These are phyloP conservation scores for Prinia subflava DNA, from an alignment of 2,113 vertebrate genomes.

Conservation along the genomic window DNA sequence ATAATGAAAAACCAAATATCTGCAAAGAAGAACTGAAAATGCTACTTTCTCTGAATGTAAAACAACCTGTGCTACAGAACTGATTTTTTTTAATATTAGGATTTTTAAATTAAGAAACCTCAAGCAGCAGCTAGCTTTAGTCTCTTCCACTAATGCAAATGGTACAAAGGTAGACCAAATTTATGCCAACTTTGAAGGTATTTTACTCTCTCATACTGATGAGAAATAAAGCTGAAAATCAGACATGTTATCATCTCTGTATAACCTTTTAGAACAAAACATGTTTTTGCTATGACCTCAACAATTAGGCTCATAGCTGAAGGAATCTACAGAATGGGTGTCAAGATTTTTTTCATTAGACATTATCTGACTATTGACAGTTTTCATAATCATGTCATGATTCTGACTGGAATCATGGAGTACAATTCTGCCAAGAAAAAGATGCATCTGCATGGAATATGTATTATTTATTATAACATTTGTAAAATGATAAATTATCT, in stretches of 20 bases:
- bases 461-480: background rate
- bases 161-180: background rate
- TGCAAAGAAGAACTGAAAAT: background rate
- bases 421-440: background rate
- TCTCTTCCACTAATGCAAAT: background rate
- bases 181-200: background rate
- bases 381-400: background rate
- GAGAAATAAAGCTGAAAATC: background rate
- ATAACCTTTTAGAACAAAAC: background rate
- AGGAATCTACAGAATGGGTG: background rate
- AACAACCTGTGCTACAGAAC: background rate
- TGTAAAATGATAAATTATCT: background rate
- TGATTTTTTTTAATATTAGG: background rate
- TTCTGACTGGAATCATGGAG: background rate
- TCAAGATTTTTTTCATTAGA: background rate
- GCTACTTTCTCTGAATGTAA: background rate
- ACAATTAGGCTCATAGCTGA: background rate
- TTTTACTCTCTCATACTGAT: background rate
- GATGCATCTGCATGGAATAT: background rate
- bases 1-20: background rate
- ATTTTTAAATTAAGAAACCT: rapidly evolving
- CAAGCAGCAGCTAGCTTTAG: background rate
- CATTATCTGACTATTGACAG: background rate
- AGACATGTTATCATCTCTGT: background rate
- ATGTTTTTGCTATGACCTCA: background rate